These are phyloP conservation scores for Hemicentrotus pulcherrimus DNA, from an alignment of 35 echinoderm and acorn worm genomes.

Conservation along the genomic window DNA sequence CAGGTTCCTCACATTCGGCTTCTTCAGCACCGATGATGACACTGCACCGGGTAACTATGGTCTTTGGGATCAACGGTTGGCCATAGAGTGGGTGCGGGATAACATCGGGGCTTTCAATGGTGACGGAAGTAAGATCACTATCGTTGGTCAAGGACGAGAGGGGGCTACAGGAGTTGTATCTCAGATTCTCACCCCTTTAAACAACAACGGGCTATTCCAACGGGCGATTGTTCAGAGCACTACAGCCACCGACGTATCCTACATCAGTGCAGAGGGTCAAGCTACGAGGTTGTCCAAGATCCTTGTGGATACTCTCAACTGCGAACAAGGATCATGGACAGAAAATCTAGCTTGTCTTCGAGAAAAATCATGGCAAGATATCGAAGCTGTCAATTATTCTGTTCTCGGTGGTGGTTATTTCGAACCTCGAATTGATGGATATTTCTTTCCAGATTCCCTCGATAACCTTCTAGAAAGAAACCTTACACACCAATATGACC, in stretches of 20 bases:
- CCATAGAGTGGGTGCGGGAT: slow-evolving; percentile 75
- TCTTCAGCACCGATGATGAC: slow-evolving; percentile 72
- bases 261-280: neutral
- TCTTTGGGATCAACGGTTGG: slow-evolving; percentile 72
- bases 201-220: slow-evolving; percentile 28
- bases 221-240: slow-evolving; percentile 47
- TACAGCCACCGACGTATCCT: neutral
- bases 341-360: slow-evolving; percentile 37
- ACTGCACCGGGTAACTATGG: slow-evolving; percentile 77
- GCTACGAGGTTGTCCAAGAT: slow-evolving; percentile 15
- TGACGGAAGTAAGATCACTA: slow-evolving; percentile 31
- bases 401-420: neutral
- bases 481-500: slow-evolving; percentile 48
- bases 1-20: slow-evolving; percentile 63
- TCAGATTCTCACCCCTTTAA: slow-evolving; percentile 45
- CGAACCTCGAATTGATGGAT: slow-evolving; percentile 50
- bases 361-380: neutral
- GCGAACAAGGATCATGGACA: neutral
- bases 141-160: slow-evolving; percentile 35
- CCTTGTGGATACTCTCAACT: neutral
- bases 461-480: neutral
- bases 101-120: slow-evolving; percentile 65
- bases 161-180: slow-evolving; percentile 44
- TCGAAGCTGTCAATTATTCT: slow-evolving; percentile 19
- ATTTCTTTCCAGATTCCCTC: slow-evolving; percentile 40